These are phyloP conservation scores for Caenorhabditis remanei DNA, from an alignment of 1,140 invertebrate species.

Conservation along the genomic window DNA sequence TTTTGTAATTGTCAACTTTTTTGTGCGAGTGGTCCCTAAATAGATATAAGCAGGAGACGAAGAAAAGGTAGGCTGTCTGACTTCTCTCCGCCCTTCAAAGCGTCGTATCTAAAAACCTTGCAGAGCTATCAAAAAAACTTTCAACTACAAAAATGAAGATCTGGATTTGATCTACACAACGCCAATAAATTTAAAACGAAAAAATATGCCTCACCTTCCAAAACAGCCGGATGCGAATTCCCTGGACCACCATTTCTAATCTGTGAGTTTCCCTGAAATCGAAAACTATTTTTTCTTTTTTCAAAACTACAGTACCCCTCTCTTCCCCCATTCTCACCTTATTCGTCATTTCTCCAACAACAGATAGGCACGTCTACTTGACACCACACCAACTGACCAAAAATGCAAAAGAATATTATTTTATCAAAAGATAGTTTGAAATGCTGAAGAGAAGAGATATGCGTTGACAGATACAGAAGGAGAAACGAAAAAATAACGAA, in stretches of 20 bases:
- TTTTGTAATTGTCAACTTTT: no score
- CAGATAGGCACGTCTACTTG: not conserved
- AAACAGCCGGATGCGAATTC: slow-evolving; percentile 5
- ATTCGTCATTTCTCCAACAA: not conserved
- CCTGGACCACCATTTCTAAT: not conserved
- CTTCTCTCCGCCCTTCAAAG: no score
- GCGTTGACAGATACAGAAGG: not conserved
- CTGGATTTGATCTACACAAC: no score
- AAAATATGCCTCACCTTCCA: slow-evolving; percentile 8
- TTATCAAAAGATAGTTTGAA: not conserved
- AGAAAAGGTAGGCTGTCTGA: no score
- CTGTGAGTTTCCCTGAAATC: not conserved
- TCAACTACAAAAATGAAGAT: no score
- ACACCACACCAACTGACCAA: not conserved
- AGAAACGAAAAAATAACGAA: slow-evolving; percentile 1
- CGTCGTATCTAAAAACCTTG: no score
- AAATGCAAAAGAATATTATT: no score
- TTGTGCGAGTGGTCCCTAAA: no score
- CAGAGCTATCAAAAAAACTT: no score
- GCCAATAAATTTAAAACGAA: no score
- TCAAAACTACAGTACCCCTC: not conserved
- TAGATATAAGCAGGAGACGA: no score
- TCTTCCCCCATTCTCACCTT: not conserved
- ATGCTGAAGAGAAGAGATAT: not conserved
- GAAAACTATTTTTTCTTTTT: no score